Percentiles rank a stretch among this genome's conserved stretches.
Conservation (phyloP, 2,888 invertebrate species). For the Tetragonisca angustula region DNA sequence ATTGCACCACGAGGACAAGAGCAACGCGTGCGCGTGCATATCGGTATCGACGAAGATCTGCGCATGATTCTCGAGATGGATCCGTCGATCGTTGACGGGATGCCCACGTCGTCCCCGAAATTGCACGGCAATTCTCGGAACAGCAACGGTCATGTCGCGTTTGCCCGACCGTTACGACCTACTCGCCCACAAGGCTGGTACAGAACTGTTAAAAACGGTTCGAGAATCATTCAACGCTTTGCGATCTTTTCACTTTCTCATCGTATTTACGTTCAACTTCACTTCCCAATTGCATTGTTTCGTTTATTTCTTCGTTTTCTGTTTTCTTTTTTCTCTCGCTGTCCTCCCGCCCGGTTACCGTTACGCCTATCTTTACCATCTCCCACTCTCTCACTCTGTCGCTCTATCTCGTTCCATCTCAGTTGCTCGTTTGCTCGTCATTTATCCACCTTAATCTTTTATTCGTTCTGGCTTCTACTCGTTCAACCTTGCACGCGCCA, state of each 20-base stretch:
- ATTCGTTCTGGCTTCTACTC: background rate
- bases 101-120: slow-evolving; percentile 58
- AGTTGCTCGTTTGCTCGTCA: background rate
- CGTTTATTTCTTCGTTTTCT: background rate
- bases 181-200: slow-evolving; percentile 83
- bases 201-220: slow-evolving; percentile 65
- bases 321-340: background rate
- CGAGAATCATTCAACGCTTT: slow-evolving; percentile 36
- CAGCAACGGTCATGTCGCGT: slow-evolving; percentile 65
- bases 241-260: background rate
- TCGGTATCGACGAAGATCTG: slow-evolving; percentile 87
- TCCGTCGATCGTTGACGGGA: slow-evolving; percentile 86
- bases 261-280: no score
- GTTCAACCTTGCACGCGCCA: background rate
- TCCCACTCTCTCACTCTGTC: background rate
- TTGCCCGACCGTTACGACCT: slow-evolving; percentile 72
- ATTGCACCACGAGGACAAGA: slow-evolving; percentile 21
- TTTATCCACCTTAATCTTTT: background rate
- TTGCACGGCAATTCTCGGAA: slow-evolving; percentile 49
- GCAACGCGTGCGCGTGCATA: slow-evolving; percentile 84
- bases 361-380: background rate
- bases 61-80: slow-evolving; percentile 88
- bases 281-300: background rate
- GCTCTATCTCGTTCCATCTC: background rate
- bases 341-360: background rate